phyloP scores from a whole-genome alignment of 2,797 vertebrate genomes.

The Austrolebias charrua region DNA sequence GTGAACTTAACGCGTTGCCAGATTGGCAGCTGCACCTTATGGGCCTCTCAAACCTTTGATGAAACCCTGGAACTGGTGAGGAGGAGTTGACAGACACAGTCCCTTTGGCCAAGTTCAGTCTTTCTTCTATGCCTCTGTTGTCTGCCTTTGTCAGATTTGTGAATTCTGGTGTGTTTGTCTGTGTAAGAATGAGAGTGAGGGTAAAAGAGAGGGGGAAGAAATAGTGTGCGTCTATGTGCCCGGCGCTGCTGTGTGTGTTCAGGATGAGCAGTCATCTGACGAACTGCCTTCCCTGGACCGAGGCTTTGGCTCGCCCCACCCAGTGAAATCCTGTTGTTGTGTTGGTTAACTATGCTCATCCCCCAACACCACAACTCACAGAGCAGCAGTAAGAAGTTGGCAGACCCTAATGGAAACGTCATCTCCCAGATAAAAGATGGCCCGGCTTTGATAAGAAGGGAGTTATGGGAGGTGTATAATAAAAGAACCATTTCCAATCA shows the following conservation, averaged over 20 bases:
- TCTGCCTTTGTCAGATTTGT: constrained; percentile 60
- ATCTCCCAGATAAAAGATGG: constrained; percentile 76
- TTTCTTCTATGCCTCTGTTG: constrained; percentile 53
- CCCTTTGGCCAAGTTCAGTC: constrained; percentile 58
- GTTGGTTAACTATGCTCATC: constrained; percentile 73
- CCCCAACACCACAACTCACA: constrained; percentile 73
- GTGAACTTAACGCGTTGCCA: constrained; percentile 61
- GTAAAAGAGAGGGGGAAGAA: constrained; percentile 25
- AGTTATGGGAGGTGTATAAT: constrained; percentile 72
- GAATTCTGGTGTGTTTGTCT: constrained; percentile 44
- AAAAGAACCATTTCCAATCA: constrained; percentile 74
- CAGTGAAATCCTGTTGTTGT: constrained; percentile 51
- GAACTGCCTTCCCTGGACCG: constrained; percentile 45
- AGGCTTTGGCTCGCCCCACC: constrained; percentile 40
- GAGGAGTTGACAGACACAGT: constrained; percentile 62
- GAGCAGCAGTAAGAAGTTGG: constrained; percentile 71
- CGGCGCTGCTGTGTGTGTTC: constrained; percentile 53
- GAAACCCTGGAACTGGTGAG: constrained; percentile 60
- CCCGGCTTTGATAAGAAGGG: constrained; percentile 69
- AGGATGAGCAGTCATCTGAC: constrained; percentile 69
- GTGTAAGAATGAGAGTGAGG: constrained; percentile 36
- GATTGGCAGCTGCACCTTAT: constrained; percentile 68
- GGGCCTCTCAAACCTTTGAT: constrained; percentile 71
- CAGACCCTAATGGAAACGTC: constrained; percentile 82
- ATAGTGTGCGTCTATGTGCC: constrained; percentile 24